Percentiles rank a stretch among this genome's conserved stretches.
Conservation (phyloP, 2,888 invertebrate species). For the Hypomecis atomaria region DNA sequence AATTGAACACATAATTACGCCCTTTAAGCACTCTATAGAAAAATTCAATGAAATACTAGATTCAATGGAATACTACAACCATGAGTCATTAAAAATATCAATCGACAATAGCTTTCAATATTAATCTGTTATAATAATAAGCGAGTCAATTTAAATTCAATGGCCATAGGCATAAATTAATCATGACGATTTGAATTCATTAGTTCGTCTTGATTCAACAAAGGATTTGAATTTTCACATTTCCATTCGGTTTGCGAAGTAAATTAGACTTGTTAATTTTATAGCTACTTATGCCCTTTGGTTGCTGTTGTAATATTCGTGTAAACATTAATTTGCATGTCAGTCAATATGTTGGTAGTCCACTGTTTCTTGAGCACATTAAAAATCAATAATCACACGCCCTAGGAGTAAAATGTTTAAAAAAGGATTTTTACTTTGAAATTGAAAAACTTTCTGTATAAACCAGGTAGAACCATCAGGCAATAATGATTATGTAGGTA, state of each 20-base stretch:
- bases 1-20: slow-evolving; percentile 8
- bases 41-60: slow-evolving; percentile 40
- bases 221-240: slow-evolving; percentile 33
- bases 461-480: no score
- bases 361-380: no score
- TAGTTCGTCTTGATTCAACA: slow-evolving; percentile 34
- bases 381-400: no score
- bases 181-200: slow-evolving; percentile 35
- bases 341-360: no score
- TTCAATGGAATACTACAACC: slow-evolving; percentile 35
- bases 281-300: not conserved
- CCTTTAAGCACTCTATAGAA: slow-evolving; percentile 23
- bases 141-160: slow-evolving; percentile 47
- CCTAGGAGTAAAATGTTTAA: no score
- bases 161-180: slow-evolving; percentile 44
- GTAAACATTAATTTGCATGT: no score
- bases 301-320: not conserved
- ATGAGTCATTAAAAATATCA: slow-evolving; percentile 44
- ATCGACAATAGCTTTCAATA: slow-evolving; percentile 36
- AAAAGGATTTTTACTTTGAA: no score
- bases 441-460: no score
- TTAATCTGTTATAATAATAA: slow-evolving; percentile 47
- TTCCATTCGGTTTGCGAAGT: slow-evolving; percentile 15
- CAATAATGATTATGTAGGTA: no score
- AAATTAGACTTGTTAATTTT: slow-evolving; percentile 9